A percentile compares a stretch with the other conserved stretches of the same genome.
Evolutionary conservation across 2,888 invertebrate species (phyloP).

Genomic region (Drosophila paracracens): DNA sequence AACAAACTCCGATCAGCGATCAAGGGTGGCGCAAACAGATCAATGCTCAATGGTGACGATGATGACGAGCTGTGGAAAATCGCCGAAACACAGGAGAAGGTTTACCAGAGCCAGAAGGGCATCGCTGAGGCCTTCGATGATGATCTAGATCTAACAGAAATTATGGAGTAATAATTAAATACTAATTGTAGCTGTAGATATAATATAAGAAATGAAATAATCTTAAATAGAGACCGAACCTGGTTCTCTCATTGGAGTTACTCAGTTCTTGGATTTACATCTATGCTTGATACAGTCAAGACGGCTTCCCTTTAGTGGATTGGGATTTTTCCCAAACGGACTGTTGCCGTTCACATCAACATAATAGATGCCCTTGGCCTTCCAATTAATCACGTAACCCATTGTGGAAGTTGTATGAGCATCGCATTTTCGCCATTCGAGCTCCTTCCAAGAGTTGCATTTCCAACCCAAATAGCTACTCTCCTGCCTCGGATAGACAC

Average conservation of each 20-base stretch:
- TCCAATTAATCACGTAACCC: slow-evolving; percentile 73
- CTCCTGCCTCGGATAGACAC: slow-evolving; percentile 78
- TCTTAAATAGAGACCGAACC: background rate
- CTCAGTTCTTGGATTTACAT: slow-evolving; percentile 1
- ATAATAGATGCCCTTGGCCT: slow-evolving; percentile 78
- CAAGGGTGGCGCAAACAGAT: slow-evolving; percentile 61
- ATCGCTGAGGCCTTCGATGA: slow-evolving; percentile 81
- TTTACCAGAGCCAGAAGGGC: slow-evolving; percentile 72
- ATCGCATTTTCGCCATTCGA: slow-evolving; percentile 65
- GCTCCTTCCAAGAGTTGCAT: slow-evolving; percentile 71
- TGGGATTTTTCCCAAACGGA: slow-evolving; percentile 72
- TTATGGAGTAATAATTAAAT: slow-evolving; percentile 53
- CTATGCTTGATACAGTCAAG: slow-evolving; percentile 16
- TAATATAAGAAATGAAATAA: background rate
- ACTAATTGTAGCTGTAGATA: slow-evolving; percentile 9
- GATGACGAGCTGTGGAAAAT: slow-evolving; percentile 84
- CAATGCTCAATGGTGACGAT: slow-evolving; percentile 78
- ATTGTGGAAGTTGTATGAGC: slow-evolving; percentile 57
- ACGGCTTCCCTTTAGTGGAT: background rate
- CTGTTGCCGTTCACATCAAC: slow-evolving; percentile 71
- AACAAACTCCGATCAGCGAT: slow-evolving; percentile 52
- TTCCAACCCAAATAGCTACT: slow-evolving; percentile 71
- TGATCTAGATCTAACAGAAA: slow-evolving; percentile 82
- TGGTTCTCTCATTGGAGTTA: background rate
- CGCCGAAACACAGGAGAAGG: slow-evolving; percentile 82